phyloP scores from a whole-genome alignment of 2,888 invertebrate genomes.

The Eumerus sabulonum region DNA sequence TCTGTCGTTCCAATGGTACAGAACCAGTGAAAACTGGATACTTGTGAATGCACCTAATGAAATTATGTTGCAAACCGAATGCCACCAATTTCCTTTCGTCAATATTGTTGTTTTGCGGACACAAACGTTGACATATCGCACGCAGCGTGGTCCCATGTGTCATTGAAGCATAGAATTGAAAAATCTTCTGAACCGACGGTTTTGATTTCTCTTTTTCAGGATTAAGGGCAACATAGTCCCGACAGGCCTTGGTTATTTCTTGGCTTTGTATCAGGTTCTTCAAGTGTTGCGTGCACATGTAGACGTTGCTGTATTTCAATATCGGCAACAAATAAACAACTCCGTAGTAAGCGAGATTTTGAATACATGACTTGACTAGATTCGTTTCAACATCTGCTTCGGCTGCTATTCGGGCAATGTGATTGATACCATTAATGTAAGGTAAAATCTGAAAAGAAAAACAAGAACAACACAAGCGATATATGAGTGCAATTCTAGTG shows the following conservation, averaged over 20 bases:
- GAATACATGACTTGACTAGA: conserved; percentile 95
- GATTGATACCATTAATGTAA: conserved; percentile 95
- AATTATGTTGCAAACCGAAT: conserved; percentile 82
- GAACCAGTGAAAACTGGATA: conserved; percentile 80
- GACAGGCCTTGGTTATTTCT: conserved; percentile 85
- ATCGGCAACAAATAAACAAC: conserved; percentile 88
- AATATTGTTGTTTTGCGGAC: conserved; percentile 81
- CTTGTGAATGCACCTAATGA: conserved; percentile 82
- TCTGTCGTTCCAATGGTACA: conserved; percentile 80
- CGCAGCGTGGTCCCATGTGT: conserved; percentile 85
- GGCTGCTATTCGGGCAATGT: conserved; percentile 92
- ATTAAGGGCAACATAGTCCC: conserved; percentile 79
- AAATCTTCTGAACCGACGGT: conserved; percentile 77
- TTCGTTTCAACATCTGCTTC: conserved; percentile 96
- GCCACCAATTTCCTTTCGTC: conserved; percentile 81
- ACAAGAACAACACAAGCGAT: conserved; percentile 4
- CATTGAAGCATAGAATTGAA: conserved; percentile 83
- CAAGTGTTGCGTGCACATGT: conserved; percentile 88
- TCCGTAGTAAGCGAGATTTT: conserved; percentile 91
- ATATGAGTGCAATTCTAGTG: neutral
- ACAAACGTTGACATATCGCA: conserved; percentile 84
- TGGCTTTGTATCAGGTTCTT: conserved; percentile 84
- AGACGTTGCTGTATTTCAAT: conserved; percentile 92
- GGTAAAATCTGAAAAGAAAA: conserved; percentile 81
- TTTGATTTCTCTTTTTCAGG: conserved; percentile 74